Evolutionary conservation across 2,888 invertebrate species (phyloP).

Genomic region (Pycnomerus fuliginosus): DNA sequence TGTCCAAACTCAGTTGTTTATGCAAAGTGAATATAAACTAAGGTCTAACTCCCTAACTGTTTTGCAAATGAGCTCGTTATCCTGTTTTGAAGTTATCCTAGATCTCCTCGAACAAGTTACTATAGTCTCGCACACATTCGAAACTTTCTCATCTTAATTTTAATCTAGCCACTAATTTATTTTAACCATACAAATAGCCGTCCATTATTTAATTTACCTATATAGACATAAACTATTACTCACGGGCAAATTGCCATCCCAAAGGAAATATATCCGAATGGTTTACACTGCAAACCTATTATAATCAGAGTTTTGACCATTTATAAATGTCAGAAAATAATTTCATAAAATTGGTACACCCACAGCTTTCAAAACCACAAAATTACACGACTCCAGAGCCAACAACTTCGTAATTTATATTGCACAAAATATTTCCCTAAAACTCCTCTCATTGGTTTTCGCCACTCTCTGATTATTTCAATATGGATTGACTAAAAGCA

Average conservation of each 20-base stretch:
- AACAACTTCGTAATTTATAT: too few species aligned
- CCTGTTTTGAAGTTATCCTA: slow-evolving; percentile 23
- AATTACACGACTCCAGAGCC: too few species aligned
- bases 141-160: slow-evolving; percentile 21
- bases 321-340: slow-evolving; percentile 10
- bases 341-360: too few species aligned
- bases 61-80: slow-evolving; percentile 26
- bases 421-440: too few species aligned
- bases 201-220: slow-evolving; percentile 18
- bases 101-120: slow-evolving; percentile 12
- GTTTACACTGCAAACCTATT: slow-evolving; percentile 10
- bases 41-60: slow-evolving; percentile 23
- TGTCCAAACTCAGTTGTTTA: slow-evolving; percentile 20
- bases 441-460: too few species aligned
- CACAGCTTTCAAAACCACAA: too few species aligned
- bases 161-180: slow-evolving; percentile 23
- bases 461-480: too few species aligned
- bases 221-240: slow-evolving; percentile 17
- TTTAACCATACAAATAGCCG: slow-evolving; percentile 17
- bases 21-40: slow-evolving; percentile 24
- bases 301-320: slow-evolving; percentile 8
- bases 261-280: slow-evolving; percentile 16
- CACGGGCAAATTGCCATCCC: slow-evolving; percentile 17
- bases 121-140: slow-evolving; percentile 11
- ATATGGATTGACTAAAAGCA: too few species aligned